Percentiles rank a stretch among this genome's conserved stretches.
These are phyloP conservation scores for Monopterus albus DNA, from an alignment of 2,113 vertebrate species.

Conservation along the genomic window DNA sequence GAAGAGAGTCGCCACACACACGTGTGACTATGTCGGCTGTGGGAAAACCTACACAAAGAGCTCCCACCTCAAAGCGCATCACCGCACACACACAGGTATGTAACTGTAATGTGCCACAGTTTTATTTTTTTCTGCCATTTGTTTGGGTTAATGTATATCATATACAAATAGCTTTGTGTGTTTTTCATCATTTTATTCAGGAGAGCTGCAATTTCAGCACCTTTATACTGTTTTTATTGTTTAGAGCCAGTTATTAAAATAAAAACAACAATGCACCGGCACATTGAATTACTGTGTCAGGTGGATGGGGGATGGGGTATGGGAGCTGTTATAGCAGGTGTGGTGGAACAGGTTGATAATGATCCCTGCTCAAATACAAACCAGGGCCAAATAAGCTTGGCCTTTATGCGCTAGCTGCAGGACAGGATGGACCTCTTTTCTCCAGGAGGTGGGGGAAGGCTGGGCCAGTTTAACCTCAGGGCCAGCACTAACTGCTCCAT, in stretches of 20 bases:
- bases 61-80: constrained; percentile 97
- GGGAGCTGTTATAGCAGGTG: constrained; percentile 68
- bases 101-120: background rate
- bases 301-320: constrained; percentile 40
- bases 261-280: background rate
- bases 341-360: constrained; percentile 68
- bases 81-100: constrained; percentile 98
- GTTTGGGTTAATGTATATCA: background rate
- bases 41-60: constrained; percentile 99
- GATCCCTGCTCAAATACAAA: constrained; percentile 75
- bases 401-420: constrained; percentile 50
- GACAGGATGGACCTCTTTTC: constrained; percentile 71
- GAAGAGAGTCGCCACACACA: constrained; percentile 95
- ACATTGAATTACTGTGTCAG: constrained; percentile 1
- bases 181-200: too few relatives aligned
- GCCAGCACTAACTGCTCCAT: constrained; percentile 58
- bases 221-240: constrained; percentile 11
- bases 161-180: background rate
- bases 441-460: constrained; percentile 35
- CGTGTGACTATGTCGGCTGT: constrained; percentile 94
- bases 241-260: constrained; percentile 5
- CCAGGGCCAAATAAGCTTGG: constrained; percentile 29
- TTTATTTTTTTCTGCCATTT: background rate
- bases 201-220: background rate
- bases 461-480: constrained; percentile 44